These are phyloP conservation scores for Chromoteleia sp. DNA, from an alignment of 2,888 invertebrate genomes.

Conservation along the genomic window DNA sequence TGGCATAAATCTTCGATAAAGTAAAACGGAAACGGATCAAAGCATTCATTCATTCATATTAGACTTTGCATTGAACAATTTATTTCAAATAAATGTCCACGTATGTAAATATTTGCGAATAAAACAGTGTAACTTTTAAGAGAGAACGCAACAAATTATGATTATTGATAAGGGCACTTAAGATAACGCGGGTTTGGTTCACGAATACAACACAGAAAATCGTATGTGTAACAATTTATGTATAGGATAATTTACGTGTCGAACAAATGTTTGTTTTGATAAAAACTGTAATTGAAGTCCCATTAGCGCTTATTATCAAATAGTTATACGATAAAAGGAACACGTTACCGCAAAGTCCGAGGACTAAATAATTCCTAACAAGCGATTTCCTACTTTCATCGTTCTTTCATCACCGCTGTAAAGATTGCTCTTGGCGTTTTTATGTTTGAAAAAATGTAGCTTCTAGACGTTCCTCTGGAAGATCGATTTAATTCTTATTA, in stretches of 20 bases:
- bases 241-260: constrained; percentile 6
- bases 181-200: too few relatives aligned
- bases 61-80: too few relatives aligned
- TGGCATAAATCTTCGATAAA: too few relatives aligned
- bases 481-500: background rate
- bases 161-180: too few relatives aligned
- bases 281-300: constrained; percentile 16
- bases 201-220: too few relatives aligned
- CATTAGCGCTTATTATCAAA: constrained; percentile 45
- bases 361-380: constrained; percentile 34
- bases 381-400: constrained; percentile 47
- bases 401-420: constrained; percentile 18
- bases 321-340: constrained; percentile 38
- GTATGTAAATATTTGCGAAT: too few relatives aligned
- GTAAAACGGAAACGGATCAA: too few relatives aligned
- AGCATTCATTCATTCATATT: too few relatives aligned
- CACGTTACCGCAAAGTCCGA: constrained; percentile 25
- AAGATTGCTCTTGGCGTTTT: background rate
- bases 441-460: background rate
- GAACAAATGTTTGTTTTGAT: constrained; percentile 12
- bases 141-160: too few relatives aligned
- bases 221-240: background rate
- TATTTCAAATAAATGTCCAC: too few relatives aligned
- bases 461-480: background rate
- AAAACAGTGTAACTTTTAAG: too few relatives aligned